Evolutionary conservation across 2,888 invertebrate genomes (phyloP).

Genomic region (Euproctis similis): DNA sequence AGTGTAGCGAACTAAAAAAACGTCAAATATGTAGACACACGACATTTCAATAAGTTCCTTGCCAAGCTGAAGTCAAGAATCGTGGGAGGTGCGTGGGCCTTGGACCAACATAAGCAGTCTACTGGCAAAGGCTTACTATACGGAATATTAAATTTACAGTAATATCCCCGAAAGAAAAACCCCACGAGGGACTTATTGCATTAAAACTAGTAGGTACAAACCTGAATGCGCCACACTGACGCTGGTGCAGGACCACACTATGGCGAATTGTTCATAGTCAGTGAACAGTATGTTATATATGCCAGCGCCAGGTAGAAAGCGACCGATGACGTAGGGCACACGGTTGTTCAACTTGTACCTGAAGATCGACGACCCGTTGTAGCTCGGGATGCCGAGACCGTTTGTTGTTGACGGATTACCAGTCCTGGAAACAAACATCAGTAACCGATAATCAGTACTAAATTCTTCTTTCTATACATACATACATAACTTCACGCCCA

Average conservation of each 20-base stretch:
- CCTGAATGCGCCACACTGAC: constrained; percentile 79
- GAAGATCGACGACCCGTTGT: constrained; percentile 73
- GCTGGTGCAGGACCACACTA: constrained; percentile 84
- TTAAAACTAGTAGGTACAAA: constrained; percentile 22
- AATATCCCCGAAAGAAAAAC: neutral
- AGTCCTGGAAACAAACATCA: constrained; percentile 75
- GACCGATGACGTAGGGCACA: constrained; percentile 79
- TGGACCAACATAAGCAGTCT: too few species aligned
- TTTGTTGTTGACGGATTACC: constrained; percentile 75
- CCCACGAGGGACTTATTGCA: too few species aligned
- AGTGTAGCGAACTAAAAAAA: too few species aligned
- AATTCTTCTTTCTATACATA: too few species aligned
- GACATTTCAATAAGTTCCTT: too few species aligned
- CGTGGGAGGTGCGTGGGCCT: too few species aligned
- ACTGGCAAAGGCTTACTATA: too few species aligned
- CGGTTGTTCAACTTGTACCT: constrained; percentile 76
- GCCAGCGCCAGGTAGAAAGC: constrained; percentile 82
- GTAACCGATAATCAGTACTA: too few species aligned
- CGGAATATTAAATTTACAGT: neutral
- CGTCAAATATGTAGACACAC: too few species aligned
- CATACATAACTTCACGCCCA: too few species aligned
- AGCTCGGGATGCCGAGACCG: constrained; percentile 78
- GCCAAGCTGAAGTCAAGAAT: too few species aligned
- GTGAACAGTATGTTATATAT: constrained; percentile 82
- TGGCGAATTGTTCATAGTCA: constrained; percentile 82